Base-by-base conservation (phyloP, 64 coral and sea anemone species). In the Actinia equina region DNA sequence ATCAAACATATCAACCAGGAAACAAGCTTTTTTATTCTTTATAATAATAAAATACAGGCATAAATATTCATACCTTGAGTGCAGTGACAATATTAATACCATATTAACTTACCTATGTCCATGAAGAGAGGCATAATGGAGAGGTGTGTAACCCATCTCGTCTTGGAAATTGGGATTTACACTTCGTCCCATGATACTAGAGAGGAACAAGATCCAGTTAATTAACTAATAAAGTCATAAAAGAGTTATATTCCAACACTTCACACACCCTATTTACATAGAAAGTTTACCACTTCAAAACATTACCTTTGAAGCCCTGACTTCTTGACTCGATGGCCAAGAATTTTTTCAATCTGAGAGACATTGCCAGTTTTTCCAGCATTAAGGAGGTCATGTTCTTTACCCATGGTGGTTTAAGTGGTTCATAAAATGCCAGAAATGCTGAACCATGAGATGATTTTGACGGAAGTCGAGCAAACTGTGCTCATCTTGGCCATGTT, bases 351-450 rank as follows among this genome's bases (percentile, higher is more conserved):
- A 63, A 96, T 96, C 37, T 96, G 94, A 70, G 94, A 84, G 17
- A 93, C 94, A 77, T 96, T 96, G 54, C 94, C 94, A 90, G 80
- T 96, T 59, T 93, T 96, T 51, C 88, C 91, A 81, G 94, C 94
- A 82, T 93, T 80, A 22, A 96, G 64, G 25, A 96, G 92, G 69
- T 96, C 94, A 17, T 96, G 88, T 89, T 96, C 94, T 86, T 93
- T 96, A 25, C 94, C 94, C 94, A 96, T 96, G 49, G 55, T 96
- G 3, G 37, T 77, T 90, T 46, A 65, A 59, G 84, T 55, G 79
- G 83, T 13, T 77, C 53, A 23, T 63, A 27, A 65, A 57, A 52
- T 52, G 61, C 90, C 54, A 45, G 19, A 81, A 81, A 7, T 20
- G 43, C 6, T 44, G 44, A 52, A 81, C 52, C 19, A n/a, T 81